Percentiles rank a stretch among this genome's conserved stretches.
These are phyloP conservation scores for Sebastes wilsoni DNA, from an alignment of 2,797 vertebrate species.

Conservation along the genomic window DNA sequence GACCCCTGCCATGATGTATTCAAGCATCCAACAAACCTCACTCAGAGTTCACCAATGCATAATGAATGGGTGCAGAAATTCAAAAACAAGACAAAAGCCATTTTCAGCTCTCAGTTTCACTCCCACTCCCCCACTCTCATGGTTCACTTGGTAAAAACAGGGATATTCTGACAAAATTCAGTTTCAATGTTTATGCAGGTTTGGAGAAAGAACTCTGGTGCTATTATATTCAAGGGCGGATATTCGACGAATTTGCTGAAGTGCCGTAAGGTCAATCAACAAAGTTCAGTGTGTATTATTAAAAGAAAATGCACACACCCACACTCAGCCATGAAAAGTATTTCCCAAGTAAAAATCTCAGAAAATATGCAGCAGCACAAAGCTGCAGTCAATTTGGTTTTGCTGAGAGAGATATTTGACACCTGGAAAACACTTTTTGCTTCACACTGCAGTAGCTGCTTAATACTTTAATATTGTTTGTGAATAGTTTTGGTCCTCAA, in stretches of 20 bases:
- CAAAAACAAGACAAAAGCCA: conserved; percentile 63
- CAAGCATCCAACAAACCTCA: conserved; percentile 40
- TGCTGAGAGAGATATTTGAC: conserved; percentile 8
- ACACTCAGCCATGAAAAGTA: conserved; percentile 2
- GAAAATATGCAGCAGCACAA: conserved; percentile 7
- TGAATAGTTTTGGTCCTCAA: neutral
- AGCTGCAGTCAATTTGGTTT: neutral
- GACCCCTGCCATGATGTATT: conserved; percentile 67
- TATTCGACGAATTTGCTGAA: neutral
- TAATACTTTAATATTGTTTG: neutral
- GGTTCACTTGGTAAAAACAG: conserved; percentile 1
- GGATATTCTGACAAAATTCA: neutral
- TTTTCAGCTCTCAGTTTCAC: conserved; percentile 17
- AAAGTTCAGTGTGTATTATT: conserved; percentile 20
- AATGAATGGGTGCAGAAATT: conserved; percentile 72
- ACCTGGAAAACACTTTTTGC: neutral
- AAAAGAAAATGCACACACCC: conserved; percentile 3
- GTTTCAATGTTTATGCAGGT: neutral
- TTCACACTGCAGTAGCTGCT: neutral
- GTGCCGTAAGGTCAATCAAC: neutral
- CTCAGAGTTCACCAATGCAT: conserved; percentile 71
- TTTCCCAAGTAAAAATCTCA: neutral
- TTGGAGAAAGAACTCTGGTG: neutral
- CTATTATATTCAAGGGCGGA: neutral
- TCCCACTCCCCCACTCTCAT: neutral